phyloP scores from a whole-genome alignment of 2,797 vertebrate species.

The Esox masquinongy region DNA sequence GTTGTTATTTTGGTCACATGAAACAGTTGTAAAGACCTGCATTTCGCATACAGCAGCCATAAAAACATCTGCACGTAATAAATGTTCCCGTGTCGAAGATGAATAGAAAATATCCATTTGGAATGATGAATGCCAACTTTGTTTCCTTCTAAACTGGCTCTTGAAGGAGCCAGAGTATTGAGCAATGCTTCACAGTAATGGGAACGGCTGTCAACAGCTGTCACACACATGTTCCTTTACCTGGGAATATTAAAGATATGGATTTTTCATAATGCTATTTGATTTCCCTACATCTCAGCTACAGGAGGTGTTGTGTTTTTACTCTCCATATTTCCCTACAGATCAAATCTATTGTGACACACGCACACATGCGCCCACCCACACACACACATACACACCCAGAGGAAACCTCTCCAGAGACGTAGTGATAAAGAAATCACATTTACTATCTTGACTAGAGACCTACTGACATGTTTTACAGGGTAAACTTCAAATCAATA shows the following conservation, averaged over 20 bases:
- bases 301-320: background rate
- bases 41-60: background rate
- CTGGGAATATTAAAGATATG: conserved; percentile 18
- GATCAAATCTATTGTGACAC: conserved; percentile 7
- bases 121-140: conserved; percentile 2
- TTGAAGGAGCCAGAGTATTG: conserved; percentile 5
- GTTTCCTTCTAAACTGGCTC: conserved; percentile 5
- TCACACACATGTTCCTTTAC: conserved; percentile 2
- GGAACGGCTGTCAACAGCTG: conserved; percentile 3
- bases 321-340: background rate
- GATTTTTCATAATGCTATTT: conserved; percentile 6
- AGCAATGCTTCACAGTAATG: conserved; percentile 19
- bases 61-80: background rate
- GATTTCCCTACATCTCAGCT: background rate
- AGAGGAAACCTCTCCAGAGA: background rate
- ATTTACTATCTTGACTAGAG: conserved; percentile 13
- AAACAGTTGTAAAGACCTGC: background rate
- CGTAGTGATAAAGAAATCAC: conserved; percentile 4
- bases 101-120: conserved; percentile 1
- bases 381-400: background rate
- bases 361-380: background rate
- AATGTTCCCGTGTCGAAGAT: conserved; percentile 1
- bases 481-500: conserved; percentile 6
- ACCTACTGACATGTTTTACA: conserved; percentile 10
- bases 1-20: background rate